Percentiles rank a stretch among this genome's conserved stretches.
These are phyloP conservation scores for Andrena dorsata DNA, from an alignment of 2,888 invertebrate genomes.

Conservation along the genomic window DNA sequence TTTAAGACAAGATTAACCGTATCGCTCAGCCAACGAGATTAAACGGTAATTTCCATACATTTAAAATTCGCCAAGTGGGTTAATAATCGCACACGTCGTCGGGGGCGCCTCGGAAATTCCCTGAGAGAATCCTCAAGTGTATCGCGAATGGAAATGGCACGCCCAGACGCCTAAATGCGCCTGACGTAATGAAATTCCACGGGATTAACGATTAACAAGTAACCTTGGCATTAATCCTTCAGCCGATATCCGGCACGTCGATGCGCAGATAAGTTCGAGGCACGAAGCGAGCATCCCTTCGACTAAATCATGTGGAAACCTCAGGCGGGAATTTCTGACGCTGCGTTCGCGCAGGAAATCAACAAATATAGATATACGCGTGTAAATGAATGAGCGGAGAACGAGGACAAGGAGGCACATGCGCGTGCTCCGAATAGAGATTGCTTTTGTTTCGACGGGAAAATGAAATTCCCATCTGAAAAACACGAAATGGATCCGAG, in stretches of 20 bases:
- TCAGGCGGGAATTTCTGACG: background rate
- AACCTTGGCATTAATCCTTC: constrained; percentile 46
- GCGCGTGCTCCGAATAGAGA: no score
- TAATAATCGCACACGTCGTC: constrained; percentile 29
- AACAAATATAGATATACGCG: no score
- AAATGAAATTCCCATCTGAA: no score
- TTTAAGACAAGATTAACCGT: constrained; percentile 38
- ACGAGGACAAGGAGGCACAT: no score
- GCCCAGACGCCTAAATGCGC: constrained; percentile 7
- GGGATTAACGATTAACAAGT: constrained; percentile 43
- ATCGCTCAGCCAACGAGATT: constrained; percentile 30
- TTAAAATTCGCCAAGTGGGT: constrained; percentile 56
- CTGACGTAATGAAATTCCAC: constrained; percentile 24
- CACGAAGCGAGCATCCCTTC: background rate
- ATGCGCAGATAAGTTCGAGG: no score
- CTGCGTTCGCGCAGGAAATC: background rate
- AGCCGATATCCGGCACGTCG: background rate
- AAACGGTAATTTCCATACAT: constrained; percentile 44
- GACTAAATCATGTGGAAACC: constrained; percentile 5
- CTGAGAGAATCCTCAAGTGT: constrained; percentile 16
- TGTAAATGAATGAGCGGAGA: no score
- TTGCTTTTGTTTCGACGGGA: no score
- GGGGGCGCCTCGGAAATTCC: constrained; percentile 6
- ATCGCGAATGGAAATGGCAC: background rate
- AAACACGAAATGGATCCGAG: background rate